Percentiles rank a stretch among this genome's conserved stretches.
These are phyloP conservation scores for Drosophila setifemur DNA, from an alignment of 1,140 invertebrate species.

Conservation along the genomic window DNA sequence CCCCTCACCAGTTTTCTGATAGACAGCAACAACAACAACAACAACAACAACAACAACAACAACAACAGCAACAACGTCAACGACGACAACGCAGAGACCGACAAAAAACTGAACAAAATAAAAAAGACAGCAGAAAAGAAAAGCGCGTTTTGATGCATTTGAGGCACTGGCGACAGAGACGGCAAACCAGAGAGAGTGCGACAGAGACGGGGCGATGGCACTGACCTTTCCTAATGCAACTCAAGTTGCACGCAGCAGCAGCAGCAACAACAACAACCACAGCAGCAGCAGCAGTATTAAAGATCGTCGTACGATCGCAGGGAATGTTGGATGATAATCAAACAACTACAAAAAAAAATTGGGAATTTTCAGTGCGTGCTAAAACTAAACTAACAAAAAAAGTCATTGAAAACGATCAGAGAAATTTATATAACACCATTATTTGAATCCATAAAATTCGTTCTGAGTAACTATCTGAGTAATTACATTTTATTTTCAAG, in stretches of 20 bases:
- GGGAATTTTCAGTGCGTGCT: constrained; percentile 20
- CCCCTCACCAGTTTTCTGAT: constrained; percentile 9
- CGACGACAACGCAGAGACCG: constrained; percentile 43
- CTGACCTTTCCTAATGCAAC: constrained; percentile 78
- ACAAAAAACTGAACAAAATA: constrained; percentile 41
- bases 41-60: constrained; percentile 18
- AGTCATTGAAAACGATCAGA: no score
- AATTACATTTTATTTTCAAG: no score
- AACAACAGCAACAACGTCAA: constrained; percentile 17
- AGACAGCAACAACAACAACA: constrained; percentile 25
- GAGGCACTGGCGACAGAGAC: constrained; percentile 55
- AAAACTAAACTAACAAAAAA: constrained; percentile 7
- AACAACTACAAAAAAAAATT: constrained; percentile 41
- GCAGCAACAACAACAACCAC: background rate
- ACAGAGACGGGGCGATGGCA: constrained; percentile 40
- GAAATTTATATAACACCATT: no score
- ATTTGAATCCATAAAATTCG: no score
- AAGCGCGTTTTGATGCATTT: constrained; percentile 78
- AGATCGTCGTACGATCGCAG: constrained; percentile 23
- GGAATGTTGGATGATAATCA: constrained; percentile 29
- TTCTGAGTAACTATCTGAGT: no score
- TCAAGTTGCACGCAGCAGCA: constrained; percentile 61
- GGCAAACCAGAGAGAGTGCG: constrained; percentile 1
- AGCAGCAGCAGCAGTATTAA: constrained; percentile 19
- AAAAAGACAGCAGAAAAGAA: constrained; percentile 24